Evolutionary conservation across 64 coral and sea anemone genomes (phyloP).

Genomic region (Porites lutea): DNA sequence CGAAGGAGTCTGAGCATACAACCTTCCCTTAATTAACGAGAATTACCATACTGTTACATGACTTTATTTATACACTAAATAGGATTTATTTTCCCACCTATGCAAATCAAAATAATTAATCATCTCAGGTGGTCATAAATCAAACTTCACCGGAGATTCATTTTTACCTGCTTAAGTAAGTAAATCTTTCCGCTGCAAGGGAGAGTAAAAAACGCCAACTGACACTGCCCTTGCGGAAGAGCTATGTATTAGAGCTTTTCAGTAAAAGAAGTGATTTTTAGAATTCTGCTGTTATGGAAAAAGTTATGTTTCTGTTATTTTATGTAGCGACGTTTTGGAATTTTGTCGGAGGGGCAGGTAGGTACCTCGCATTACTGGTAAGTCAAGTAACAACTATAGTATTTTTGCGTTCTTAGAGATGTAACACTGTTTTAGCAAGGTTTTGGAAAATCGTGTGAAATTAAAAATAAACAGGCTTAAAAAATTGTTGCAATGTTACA

Average conservation of each 20-base stretch:
- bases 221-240: background rate
- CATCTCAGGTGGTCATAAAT: constrained; percentile 17
- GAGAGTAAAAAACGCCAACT: background rate
- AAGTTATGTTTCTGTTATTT: background rate
- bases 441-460: too few relatives aligned
- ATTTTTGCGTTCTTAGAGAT: too few relatives aligned
- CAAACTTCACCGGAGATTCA: background rate
- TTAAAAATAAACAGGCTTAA: too few relatives aligned
- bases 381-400: background rate
- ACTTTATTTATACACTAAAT: background rate
- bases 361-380: background rate
- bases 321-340: constrained; percentile 1
- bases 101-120: background rate
- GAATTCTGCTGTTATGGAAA: background rate
- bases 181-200: background rate
- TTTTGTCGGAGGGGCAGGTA: constrained; percentile 1
- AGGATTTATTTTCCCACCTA: background rate
- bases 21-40: background rate
- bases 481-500: too few relatives aligned
- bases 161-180: background rate
- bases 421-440: too few relatives aligned
- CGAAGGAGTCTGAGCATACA: background rate
- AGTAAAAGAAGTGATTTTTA: background rate
- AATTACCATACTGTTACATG: constrained; percentile 1
- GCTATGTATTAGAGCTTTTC: background rate